Conservation (phyloP, 1,140 invertebrate genomes). For the Ceratina calcarata region DNA sequence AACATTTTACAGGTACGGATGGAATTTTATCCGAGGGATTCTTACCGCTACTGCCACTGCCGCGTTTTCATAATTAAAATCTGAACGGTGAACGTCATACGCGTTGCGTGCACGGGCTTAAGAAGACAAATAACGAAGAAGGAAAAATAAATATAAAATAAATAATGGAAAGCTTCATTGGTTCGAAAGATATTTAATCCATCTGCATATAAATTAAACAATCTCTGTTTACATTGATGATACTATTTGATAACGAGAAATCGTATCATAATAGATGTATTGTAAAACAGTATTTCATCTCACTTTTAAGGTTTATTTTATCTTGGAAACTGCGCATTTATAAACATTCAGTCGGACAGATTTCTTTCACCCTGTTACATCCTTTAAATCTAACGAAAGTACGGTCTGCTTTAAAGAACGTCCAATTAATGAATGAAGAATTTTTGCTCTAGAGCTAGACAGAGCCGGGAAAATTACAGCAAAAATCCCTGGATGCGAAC, state of each 20-base stretch:
- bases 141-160: too few species aligned
- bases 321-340: too few species aligned
- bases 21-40: conserved; percentile 58
- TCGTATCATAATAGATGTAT: too few species aligned
- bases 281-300: too few species aligned
- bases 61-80: neutral
- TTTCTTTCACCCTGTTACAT: neutral
- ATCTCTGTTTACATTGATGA: too few species aligned
- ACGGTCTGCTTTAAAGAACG: neutral
- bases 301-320: too few species aligned
- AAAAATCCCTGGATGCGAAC: neutral
- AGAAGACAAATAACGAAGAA: too few species aligned
- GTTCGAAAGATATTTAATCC: too few species aligned
- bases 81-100: neutral
- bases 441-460: neutral
- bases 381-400: too few species aligned
- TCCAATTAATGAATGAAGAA: neutral
- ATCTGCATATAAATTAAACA: too few species aligned
- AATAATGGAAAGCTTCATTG: too few species aligned
- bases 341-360: neutral
- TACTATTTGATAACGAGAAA: too few species aligned
- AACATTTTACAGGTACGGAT: conserved; percentile 56
- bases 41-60: conserved; percentile 4
- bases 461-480: conserved; percentile 5
- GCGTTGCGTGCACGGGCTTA: neutral